Percentiles rank a stretch among this genome's conserved stretches.
Conservation (phyloP, 2,888 invertebrate species). For the Hemithea aestivaria region DNA sequence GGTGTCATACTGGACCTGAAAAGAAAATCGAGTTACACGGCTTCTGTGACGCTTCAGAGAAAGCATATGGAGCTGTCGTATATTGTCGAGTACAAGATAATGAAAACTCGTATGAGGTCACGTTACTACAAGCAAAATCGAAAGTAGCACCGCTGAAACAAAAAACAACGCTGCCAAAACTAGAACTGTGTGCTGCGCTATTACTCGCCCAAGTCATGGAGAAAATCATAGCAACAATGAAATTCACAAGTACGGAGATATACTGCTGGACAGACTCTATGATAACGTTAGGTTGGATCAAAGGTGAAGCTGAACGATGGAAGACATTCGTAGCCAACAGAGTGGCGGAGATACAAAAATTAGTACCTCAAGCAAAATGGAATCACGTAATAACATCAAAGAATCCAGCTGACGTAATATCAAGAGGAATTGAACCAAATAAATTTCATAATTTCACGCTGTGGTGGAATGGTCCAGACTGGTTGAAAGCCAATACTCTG, state of each 20-base stretch:
- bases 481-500: neutral
- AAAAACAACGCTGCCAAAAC: neutral
- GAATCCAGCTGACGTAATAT: too few species aligned
- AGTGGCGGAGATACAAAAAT: conserved; percentile 5
- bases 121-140: conserved; percentile 1
- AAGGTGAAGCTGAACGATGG: conserved; percentile 9
- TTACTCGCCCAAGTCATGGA: neutral
- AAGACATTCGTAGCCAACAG: conserved; percentile 10
- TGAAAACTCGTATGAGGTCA: neutral
- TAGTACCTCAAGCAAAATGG: conserved; percentile 6
- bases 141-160: conserved; percentile 8
- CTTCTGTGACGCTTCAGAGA: neutral
- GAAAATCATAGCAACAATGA: neutral
- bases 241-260: neutral
- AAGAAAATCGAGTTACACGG: neutral
- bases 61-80: conserved; percentile 4
- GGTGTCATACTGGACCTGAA: neutral
- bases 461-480: neutral
- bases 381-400: neutral
- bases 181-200: conserved; percentile 7
- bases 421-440: neutral
- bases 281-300: conserved; percentile 11
- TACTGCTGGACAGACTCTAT: conserved; percentile 9
- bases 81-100: neutral
- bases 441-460: neutral